Percentiles rank a stretch among this genome's conserved stretches.
Conservation (phyloP, 2,797 vertebrate genomes). For the Nannoperca australis region DNA sequence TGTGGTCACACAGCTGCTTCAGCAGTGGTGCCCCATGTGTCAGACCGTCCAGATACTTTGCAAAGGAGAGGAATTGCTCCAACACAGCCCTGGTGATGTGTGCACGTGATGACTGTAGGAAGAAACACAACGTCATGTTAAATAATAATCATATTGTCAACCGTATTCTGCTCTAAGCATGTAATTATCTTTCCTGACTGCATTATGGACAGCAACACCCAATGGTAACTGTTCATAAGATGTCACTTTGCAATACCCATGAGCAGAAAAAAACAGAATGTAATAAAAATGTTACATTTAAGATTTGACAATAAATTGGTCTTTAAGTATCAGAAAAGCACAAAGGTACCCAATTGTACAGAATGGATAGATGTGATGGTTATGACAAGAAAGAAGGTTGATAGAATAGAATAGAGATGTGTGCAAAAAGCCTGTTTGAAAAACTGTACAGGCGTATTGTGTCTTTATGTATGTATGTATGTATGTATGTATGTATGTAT, state of each 20-base stretch:
- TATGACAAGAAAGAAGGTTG: background rate
- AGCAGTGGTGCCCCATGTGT: slow-evolving; percentile 95
- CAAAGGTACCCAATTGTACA: background rate
- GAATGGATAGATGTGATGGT: background rate
- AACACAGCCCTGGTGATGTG: slow-evolving; percentile 96
- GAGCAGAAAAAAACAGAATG: background rate
- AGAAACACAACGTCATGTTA: slow-evolving; percentile 29
- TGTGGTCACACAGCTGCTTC: slow-evolving; percentile 92
- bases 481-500: too few species aligned
- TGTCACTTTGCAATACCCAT: background rate
- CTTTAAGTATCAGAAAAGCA: background rate
- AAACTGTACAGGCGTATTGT: background rate
- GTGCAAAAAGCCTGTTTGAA: background rate
- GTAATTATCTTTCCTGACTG: background rate
- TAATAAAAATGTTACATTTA: background rate
- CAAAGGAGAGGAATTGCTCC: slow-evolving; percentile 97
- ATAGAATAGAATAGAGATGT: background rate
- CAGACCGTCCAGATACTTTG: slow-evolving; percentile 97
- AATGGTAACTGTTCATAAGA: background rate
- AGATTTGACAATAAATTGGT: background rate
- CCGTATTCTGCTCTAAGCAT: background rate
- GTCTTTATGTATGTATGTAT: background rate
- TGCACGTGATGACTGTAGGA: slow-evolving; percentile 91
- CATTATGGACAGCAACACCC: background rate
- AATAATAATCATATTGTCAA: background rate